phyloP scores from a whole-genome alignment of 37 sponge, comb jelly and placozoan genomes.

The Diacarnus erythraeanus region DNA sequence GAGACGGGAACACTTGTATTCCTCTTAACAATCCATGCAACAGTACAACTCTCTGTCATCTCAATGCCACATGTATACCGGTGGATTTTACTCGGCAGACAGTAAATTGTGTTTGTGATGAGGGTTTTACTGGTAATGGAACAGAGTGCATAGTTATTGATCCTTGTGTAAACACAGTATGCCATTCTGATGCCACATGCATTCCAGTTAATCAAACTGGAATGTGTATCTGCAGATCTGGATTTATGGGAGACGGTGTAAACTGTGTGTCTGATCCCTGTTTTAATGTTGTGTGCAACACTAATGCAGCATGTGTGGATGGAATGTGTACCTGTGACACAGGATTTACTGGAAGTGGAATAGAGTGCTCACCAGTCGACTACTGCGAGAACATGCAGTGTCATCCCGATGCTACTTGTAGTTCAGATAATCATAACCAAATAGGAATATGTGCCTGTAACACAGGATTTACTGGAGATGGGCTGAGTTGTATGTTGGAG shows the following conservation, averaged over 20 bases:
- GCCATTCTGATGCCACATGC: background rate
- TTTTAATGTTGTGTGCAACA: background rate
- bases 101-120: background rate
- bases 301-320: background rate
- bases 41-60: background rate
- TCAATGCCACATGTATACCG: background rate
- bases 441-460: constrained; percentile 11
- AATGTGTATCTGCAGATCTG: background rate
- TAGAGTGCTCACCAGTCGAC: background rate
- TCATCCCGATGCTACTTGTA: constrained; percentile 4
- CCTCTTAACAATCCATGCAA: background rate
- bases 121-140: background rate
- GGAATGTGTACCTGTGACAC: background rate
- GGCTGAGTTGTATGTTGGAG: background rate
- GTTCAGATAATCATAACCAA: too few relatives aligned
- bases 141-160: background rate
- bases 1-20: constrained; percentile 18
- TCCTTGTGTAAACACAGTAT: background rate
- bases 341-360: constrained; percentile 1
- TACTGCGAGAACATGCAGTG: background rate
- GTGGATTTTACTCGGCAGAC: background rate
- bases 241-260: background rate
- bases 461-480: constrained; percentile 6
- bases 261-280: background rate
- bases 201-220: background rate